Conservation (phyloP, 2,797 vertebrate genomes). For the Anableps anableps region DNA sequence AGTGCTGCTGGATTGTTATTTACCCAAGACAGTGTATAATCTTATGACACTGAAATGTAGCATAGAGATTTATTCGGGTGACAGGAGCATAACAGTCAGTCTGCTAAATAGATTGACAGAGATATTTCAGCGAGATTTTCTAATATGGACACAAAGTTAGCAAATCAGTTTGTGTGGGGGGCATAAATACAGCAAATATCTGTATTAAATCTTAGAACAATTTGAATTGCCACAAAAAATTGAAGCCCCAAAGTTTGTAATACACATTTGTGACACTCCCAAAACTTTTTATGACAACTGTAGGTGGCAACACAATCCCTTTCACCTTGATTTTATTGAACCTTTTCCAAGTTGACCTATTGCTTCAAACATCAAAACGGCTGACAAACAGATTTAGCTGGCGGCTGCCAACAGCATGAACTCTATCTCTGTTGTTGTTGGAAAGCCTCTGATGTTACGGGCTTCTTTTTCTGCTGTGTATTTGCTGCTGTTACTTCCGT, state of each 20-base stretch:
- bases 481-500: background rate
- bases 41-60: too few relatives aligned
- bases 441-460: slow-evolving; percentile 5
- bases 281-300: background rate
- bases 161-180: background rate
- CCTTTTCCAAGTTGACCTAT: background rate
- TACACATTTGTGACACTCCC: background rate
- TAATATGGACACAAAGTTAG: background rate
- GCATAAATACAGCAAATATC: background rate
- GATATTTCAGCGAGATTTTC: background rate
- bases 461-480: background rate
- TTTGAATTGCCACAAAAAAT: background rate
- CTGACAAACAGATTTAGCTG: slow-evolving; percentile 8
- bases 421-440: slow-evolving; percentile 1
- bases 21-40: too few relatives aligned
- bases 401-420: background rate
- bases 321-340: slow-evolving; percentile 1
- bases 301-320: background rate
- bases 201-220: too few relatives aligned
- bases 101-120: background rate
- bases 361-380: slow-evolving; percentile 4
- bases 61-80: too few relatives aligned
- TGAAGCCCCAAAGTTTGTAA: background rate
- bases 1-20: too few relatives aligned
- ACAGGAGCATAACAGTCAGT: too few relatives aligned